These are phyloP conservation scores for Pedetes capensis DNA, from an alignment of 2,113 vertebrate species.

Conservation along the genomic window DNA sequence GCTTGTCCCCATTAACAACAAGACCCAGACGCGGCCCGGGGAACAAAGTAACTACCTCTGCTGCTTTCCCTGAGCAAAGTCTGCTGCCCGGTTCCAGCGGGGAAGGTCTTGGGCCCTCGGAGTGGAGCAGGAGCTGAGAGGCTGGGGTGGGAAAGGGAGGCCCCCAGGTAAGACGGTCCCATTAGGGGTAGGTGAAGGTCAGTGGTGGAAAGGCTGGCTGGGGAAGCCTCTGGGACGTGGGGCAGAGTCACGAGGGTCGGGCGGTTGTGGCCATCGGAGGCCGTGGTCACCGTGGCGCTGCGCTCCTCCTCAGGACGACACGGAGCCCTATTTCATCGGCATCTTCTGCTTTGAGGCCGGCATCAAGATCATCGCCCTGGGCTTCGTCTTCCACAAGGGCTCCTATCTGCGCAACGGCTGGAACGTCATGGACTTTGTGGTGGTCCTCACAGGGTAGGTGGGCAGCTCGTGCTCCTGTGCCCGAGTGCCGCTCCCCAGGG, in stretches of 20 bases:
- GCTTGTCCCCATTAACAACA: accelerated
- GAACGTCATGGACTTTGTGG: constrained; percentile 99
- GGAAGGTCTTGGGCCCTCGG: neutral
- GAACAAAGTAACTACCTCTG: accelerated
- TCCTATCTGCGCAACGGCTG: constrained; percentile 98
- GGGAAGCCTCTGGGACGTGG: neutral
- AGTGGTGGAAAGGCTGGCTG: neutral
- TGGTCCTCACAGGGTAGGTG: constrained; percentile 97
- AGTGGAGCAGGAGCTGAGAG: too few relatives aligned
- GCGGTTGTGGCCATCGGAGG: too few relatives aligned
- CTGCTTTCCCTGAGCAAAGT: neutral
- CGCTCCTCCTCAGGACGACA: constrained; percentile 89
- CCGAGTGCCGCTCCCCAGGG: neutral
- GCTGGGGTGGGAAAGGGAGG: neutral
- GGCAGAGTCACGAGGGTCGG: neutral
- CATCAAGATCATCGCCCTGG: constrained; percentile 98
- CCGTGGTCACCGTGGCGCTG: neutral
- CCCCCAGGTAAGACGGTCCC: too few relatives aligned
- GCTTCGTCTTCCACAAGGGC: constrained; percentile 96
- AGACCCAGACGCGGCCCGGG: accelerated
- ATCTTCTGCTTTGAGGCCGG: constrained; percentile 99
- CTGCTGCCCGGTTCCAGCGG: accelerated
- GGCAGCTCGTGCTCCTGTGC: too few relatives aligned
- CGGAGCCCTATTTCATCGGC: constrained; percentile 99
- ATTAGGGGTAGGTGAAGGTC: neutral